Evolutionary conservation across 1,140 invertebrate species (phyloP).

Genomic region (Zaprionus nigranus): DNA sequence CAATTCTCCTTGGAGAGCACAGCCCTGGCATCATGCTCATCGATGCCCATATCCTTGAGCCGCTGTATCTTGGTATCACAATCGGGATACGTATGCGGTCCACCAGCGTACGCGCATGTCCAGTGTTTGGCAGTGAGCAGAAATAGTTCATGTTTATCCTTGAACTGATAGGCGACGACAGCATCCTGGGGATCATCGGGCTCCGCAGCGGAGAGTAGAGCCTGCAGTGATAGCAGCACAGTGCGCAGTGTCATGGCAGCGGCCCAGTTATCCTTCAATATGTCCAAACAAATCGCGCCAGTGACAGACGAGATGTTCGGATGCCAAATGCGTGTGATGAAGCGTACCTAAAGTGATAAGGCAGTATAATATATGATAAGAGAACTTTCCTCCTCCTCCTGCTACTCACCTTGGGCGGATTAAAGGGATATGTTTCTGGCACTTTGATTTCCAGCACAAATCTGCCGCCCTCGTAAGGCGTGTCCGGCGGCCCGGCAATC

Average conservation of each 20-base stretch:
- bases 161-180: slow-evolving; percentile 98
- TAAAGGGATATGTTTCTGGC: slow-evolving; percentile 99
- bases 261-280: slow-evolving; percentile 99
- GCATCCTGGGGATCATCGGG: slow-evolving; percentile 98
- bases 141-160: slow-evolving; percentile 95
- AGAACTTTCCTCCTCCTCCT: no score
- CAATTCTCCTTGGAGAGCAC: slow-evolving; percentile 95
- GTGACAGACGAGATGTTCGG: slow-evolving; percentile 99
- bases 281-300: slow-evolving; percentile 99
- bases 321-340: slow-evolving; percentile 99
- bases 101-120: slow-evolving; percentile 97
- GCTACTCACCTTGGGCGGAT: slow-evolving; percentile 94
- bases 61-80: slow-evolving; percentile 93
- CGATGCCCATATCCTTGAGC: slow-evolving; percentile 94
- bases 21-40: slow-evolving; percentile 91
- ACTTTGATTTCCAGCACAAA: slow-evolving; percentile 98
- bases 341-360: slow-evolving; percentile 88
- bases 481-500: slow-evolving; percentile 97
- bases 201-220: slow-evolving; percentile 95
- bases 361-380: slow-evolving; percentile 70
- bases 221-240: slow-evolving; percentile 96
- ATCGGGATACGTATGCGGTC: slow-evolving; percentile 89
- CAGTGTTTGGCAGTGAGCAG: slow-evolving; percentile 96
- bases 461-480: slow-evolving; percentile 97
- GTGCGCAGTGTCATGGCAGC: slow-evolving; percentile 99